Evolutionary conservation across 1,140 invertebrate species (phyloP), one percentile per base, ranked within the genome.

Genomic region (Meloidogyne hapla): DNA sequence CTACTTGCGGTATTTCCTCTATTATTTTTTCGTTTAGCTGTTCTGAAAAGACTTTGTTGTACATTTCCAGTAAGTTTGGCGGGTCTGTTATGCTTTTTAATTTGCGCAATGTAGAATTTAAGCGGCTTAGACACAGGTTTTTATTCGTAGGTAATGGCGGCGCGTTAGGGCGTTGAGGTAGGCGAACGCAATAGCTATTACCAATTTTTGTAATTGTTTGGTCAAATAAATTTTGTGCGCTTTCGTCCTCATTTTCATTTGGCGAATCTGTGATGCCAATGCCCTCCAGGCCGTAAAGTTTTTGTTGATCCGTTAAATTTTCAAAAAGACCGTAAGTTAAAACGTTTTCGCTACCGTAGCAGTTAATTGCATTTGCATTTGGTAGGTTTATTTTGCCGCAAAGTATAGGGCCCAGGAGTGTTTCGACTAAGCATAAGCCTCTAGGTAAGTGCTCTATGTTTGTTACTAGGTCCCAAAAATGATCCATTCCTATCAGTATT

Each of bases 11-110:
- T 33, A 71, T 40, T 65, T 56, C 69, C 62, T 71, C 69, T 6
- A 65, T 71, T n/a, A 71, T 65, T 9, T 64, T 40, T 18, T 69
- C 69, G n/a, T 42, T 18, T n/a, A 71, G 10, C 10, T 71, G 69
- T 18, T 71, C 21, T n/a, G 62, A 4, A 69, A 21, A 25, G 4
- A 8, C 26, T 48, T 65, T 21, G 0, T 71, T 26, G 9, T 71
- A 71, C 62, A 69, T 18, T 65, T 71, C 69, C 5, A 71, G 21
- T 25, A 67, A 25, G 25, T 67, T 28, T 21, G 18, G 6, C 8
- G 66, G 69, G 9, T 71, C 42, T n/a, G 5, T 26, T 42, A 56
- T 69, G 6, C 18, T 56, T 18, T 18, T 65, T 8, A 71, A 21
- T 21, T 21, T 69, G 8, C 42, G 28, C 15, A 56, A 56, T 21